Conservation (phyloP, 1,140 invertebrate species). For the Dendroctonus ponderosae region DNA sequence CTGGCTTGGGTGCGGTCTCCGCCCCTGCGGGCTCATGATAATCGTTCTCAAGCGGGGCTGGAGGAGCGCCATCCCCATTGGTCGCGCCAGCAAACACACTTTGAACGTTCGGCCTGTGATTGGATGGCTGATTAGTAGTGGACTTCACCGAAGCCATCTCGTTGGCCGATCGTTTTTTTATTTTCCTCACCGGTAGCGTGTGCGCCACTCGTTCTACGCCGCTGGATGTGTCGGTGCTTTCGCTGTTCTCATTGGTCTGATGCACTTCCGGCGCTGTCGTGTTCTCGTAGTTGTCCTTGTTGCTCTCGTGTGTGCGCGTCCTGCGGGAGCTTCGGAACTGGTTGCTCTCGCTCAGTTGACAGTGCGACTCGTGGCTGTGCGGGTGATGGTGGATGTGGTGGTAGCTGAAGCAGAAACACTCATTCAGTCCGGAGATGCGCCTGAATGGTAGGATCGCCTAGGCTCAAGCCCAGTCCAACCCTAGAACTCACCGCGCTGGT, state of each 20-base stretch:
- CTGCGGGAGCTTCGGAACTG: constrained; percentile 38
- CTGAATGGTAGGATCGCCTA: too few species aligned
- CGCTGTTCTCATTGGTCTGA: constrained; percentile 48
- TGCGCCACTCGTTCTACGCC: constrained; percentile 52
- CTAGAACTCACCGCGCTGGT: constrained; percentile 39
- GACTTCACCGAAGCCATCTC: constrained; percentile 53
- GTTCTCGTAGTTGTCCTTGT: constrained; percentile 51
- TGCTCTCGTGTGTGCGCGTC: constrained; percentile 37
- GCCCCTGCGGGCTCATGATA: constrained; percentile 44
- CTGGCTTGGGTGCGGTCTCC: constrained; percentile 18
- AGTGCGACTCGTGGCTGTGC: constrained; percentile 48
- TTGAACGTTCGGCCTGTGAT: constrained; percentile 52
- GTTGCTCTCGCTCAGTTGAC: constrained; percentile 48
- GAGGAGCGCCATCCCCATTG: constrained; percentile 29
- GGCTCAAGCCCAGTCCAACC: background rate
- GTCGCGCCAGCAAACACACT: constrained; percentile 48
- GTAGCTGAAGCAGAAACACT: constrained; percentile 36
- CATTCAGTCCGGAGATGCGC: background rate
- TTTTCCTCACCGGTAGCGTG: constrained; percentile 55
- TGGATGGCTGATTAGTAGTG: constrained; percentile 45
- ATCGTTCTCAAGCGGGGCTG: constrained; percentile 42
- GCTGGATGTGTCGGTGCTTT: constrained; percentile 50
- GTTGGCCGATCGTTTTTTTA: constrained; percentile 52
- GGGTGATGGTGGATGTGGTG: constrained; percentile 48
- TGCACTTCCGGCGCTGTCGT: constrained; percentile 48